Conservation (phyloP, 2,888 invertebrate species). For the Operophtera brumata region DNA sequence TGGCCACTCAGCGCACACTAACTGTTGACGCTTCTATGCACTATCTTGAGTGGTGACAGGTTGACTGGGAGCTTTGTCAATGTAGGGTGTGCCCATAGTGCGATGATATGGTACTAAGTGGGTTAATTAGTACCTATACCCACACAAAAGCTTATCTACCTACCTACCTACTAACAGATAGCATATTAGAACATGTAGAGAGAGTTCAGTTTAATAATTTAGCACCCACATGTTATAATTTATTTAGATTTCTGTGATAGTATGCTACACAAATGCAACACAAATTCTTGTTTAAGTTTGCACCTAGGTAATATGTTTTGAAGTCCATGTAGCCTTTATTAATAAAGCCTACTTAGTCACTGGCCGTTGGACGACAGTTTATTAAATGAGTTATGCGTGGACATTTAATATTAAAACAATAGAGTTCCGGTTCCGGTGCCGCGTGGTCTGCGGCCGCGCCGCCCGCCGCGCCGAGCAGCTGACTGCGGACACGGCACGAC, state of each 20-base stretch:
- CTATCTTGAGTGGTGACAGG: too few species aligned
- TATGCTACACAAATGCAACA: neutral
- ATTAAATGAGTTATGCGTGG: slow-evolving; percentile 3
- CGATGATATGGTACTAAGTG: neutral
- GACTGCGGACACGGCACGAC: slow-evolving; percentile 1
- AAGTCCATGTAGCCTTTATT: too few species aligned
- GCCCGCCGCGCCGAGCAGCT: slow-evolving; percentile 30
- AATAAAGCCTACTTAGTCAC: neutral
- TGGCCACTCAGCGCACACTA: neutral
- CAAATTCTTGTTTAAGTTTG: too few species aligned
- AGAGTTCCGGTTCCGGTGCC: slow-evolving; percentile 46
- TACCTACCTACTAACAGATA: neutral
- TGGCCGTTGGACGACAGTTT: neutral
- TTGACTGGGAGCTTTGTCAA: too few species aligned
- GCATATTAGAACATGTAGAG: neutral
- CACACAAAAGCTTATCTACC: neutral
- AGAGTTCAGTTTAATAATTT: slow-evolving; percentile 6
- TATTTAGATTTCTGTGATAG: neutral
- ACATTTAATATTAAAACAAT: slow-evolving; percentile 37
- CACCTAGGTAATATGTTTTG: too few species aligned
- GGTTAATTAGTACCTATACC: slow-evolving; percentile 3
- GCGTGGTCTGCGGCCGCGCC: slow-evolving; percentile 46
- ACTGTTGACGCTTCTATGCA: neutral
- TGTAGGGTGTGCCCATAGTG: too few species aligned
- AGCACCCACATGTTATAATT: slow-evolving; percentile 8